Conservation (phyloP, 2,888 invertebrate genomes). For the Girardia tigrina region DNA sequence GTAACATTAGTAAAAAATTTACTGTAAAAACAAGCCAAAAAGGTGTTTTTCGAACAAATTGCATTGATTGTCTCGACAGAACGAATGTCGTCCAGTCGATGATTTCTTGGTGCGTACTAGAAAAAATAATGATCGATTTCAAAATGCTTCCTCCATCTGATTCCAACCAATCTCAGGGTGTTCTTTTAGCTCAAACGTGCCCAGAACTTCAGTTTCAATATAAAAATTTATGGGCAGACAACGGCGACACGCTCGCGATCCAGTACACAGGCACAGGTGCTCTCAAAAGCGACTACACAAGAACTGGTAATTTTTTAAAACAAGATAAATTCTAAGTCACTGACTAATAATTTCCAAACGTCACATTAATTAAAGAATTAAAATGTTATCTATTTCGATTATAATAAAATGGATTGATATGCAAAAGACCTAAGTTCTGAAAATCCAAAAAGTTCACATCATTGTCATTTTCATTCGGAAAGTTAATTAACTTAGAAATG, state of each 20-base stretch:
- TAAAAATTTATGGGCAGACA: conserved; percentile 74
- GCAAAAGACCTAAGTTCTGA: no score
- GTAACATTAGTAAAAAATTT: neutral
- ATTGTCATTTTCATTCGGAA: no score
- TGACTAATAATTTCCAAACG: no score
- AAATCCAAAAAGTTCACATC: no score
- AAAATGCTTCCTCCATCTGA: neutral
- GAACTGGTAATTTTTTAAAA: no score
- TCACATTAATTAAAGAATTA: no score
- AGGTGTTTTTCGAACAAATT: conserved; percentile 80
- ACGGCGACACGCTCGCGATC: conserved; percentile 79
- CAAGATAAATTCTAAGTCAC: no score
- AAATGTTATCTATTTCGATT: no score
- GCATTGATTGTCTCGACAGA: conserved; percentile 88
- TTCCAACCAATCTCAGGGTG: neutral
- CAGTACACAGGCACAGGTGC: conserved; percentile 98
- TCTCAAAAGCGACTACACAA: conserved; percentile 88
- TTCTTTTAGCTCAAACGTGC: neutral
- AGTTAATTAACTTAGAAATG: no score
- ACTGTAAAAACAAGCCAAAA: neutral
- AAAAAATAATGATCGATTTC: neutral
- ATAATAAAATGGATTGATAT: no score
- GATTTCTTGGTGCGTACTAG: conserved; percentile 57
- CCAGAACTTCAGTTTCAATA: conserved; percentile 30
- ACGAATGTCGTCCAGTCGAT: conserved; percentile 96